Evolutionary conservation across 2,113 vertebrate species (phyloP).

Genomic region (Oreochromis spilurus): DNA sequence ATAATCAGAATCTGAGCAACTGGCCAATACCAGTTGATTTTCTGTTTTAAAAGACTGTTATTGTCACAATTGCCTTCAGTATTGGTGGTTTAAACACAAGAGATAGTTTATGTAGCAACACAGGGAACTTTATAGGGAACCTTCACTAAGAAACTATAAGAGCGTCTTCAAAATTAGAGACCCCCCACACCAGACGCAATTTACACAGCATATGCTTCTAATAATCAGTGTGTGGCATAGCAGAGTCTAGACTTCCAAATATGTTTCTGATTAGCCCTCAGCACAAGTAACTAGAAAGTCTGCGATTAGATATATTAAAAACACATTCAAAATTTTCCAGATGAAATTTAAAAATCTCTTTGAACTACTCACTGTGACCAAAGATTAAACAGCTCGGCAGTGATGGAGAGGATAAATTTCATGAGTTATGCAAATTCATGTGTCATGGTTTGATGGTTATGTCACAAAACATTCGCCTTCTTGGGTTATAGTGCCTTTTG

Average conservation of each 20-base stretch:
- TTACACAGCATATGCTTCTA: background rate
- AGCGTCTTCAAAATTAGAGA: background rate
- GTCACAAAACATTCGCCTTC: background rate
- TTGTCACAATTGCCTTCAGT: background rate
- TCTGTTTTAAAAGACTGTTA: background rate
- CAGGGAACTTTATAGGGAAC: background rate
- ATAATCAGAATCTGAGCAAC: background rate
- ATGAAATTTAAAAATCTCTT: constrained; percentile 9
- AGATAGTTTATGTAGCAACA: background rate
- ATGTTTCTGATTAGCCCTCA: constrained; percentile 14
- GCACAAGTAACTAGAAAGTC: background rate
- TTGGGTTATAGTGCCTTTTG: background rate
- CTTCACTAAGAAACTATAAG: background rate
- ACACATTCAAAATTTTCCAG: background rate
- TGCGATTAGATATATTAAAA: background rate
- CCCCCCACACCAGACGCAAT: background rate
- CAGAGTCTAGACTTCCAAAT: constrained; percentile 5
- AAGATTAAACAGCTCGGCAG: constrained; percentile 10
- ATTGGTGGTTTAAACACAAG: background rate
- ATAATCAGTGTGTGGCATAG: constrained; percentile 8
- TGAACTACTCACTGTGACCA: constrained; percentile 24
- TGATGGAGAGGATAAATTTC: background rate
- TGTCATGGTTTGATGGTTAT: background rate
- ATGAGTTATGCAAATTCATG: constrained; percentile 1
- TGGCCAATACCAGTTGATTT: background rate